These are phyloP conservation scores for Galeopterus variegatus DNA, from an alignment of 2,113 vertebrate genomes.

Conservation along the genomic window DNA sequence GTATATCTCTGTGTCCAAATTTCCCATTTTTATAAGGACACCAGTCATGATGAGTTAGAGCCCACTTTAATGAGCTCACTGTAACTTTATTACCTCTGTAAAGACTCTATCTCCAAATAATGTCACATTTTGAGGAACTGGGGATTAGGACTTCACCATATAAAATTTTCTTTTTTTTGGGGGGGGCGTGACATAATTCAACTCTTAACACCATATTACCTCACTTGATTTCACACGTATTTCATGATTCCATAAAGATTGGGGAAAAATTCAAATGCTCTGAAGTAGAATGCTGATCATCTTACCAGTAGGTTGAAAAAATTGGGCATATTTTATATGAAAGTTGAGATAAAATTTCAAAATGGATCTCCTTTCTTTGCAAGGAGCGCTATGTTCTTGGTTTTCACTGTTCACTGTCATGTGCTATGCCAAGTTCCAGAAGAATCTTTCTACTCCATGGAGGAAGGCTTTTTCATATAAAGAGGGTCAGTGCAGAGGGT, in stretches of 20 bases:
- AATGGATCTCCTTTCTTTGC: neutral
- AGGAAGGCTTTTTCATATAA: neutral
- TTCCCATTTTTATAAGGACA: neutral
- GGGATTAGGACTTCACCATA: neutral
- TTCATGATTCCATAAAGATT: neutral
- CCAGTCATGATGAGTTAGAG: too few relatives aligned
- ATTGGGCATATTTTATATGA: neutral
- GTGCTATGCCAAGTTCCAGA: neutral
- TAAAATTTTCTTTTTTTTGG: neutral
- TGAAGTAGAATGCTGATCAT: neutral
- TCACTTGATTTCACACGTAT: neutral
- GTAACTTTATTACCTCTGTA: neutral
- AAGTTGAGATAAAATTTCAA: neutral
- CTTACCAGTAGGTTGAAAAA: neutral
- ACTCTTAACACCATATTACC: neutral
- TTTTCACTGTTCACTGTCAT: neutral
- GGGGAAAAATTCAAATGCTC: neutral
- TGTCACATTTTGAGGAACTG: neutral
- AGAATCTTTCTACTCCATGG: neutral
- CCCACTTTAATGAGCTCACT: neutral
- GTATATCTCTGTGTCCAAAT: neutral
- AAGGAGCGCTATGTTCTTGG: neutral
- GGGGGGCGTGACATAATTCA: neutral
- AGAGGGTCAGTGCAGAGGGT: neutral
- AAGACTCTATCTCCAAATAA: conserved; percentile 2